phyloP scores from a whole-genome alignment of 1,140 invertebrate genomes.

The Lucilia sericata region DNA sequence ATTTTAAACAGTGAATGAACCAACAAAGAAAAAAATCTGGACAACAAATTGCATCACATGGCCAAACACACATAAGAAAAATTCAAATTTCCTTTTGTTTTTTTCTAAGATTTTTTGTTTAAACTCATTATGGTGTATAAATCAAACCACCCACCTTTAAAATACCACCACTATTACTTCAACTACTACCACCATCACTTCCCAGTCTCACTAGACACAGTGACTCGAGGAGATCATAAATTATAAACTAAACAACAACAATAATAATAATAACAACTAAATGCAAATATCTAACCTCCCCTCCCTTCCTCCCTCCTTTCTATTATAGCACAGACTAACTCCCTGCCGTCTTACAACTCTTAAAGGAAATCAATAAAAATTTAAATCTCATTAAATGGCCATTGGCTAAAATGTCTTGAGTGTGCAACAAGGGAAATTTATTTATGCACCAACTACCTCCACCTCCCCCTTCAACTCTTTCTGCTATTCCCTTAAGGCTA shows the following conservation, averaged over 20 bases:
- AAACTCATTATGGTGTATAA: conserved; percentile 18
- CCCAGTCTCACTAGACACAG: neutral
- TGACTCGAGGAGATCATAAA: neutral
- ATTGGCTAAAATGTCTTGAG: neutral
- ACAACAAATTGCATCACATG: conserved; percentile 22
- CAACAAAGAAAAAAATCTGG: neutral
- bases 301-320: too few species aligned
- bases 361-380: conserved; percentile 41
- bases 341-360: neutral
- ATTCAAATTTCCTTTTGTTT: neutral
- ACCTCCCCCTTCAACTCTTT: neutral
- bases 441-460: neutral
- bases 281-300: neutral
- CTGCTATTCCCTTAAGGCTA: neutral
- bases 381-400: conserved; percentile 35
- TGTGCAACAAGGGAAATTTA: neutral
- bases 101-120: neutral
- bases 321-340: too few species aligned
- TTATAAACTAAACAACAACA: neutral
- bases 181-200: neutral
- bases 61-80: neutral
- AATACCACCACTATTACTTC: neutral
- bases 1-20: neutral
- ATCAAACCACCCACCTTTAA: conserved; percentile 26
- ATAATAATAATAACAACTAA: too few species aligned